Evolutionary conservation across 2,113 vertebrate species (phyloP).

Genomic region (Caracal caracal): DNA sequence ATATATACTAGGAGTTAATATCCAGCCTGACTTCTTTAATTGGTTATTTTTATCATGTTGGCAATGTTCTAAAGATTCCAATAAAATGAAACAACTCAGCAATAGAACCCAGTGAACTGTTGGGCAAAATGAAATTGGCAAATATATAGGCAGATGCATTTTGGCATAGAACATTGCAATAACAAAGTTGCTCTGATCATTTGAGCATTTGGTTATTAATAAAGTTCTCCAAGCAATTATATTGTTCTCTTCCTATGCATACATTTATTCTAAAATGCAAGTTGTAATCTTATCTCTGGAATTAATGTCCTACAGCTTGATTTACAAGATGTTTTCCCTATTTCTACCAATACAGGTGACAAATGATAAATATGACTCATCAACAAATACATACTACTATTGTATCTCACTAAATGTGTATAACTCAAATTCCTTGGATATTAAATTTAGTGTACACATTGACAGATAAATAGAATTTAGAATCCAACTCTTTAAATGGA

Average conservation of each 20-base stretch:
- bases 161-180: not conserved
- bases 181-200: not conserved
- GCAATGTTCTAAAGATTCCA: not conserved
- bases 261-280: not conserved
- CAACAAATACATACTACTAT: not conserved
- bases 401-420: conserved; percentile 26
- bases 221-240: not conserved
- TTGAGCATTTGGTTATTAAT: conserved; percentile 50
- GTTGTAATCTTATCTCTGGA: conserved; percentile 10
- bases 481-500: not conserved
- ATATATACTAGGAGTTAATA: not conserved
- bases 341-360: not conserved
- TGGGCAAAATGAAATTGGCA: conserved; percentile 46
- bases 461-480: conserved; percentile 17
- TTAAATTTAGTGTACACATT: not conserved
- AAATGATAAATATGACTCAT: conserved; percentile 31
- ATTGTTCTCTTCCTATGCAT: not conserved
- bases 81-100: not conserved
- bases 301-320: not conserved
- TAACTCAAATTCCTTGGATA: not conserved
- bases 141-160: not conserved
- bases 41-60: not conserved
- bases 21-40: not conserved
- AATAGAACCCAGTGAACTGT: conserved; percentile 21
- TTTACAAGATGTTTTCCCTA: conserved; percentile 8